Conservation (phyloP, 2,797 vertebrate genomes). For the Lophius americanus region DNA sequence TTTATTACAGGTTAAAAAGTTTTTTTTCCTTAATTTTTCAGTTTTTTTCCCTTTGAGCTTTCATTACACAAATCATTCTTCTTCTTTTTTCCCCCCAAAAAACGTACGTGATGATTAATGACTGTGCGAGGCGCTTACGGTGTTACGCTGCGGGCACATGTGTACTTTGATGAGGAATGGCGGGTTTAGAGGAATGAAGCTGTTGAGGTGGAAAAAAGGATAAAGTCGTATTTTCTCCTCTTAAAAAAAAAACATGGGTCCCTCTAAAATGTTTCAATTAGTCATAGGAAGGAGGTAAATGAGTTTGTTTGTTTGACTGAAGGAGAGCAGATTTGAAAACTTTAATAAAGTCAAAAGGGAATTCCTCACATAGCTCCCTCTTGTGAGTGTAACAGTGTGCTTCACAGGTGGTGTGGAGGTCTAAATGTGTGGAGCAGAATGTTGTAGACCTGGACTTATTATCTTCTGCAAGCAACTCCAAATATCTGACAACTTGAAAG, state of each 20-base stretch:
- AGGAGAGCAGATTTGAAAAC: conserved; percentile 39
- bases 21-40: conserved; percentile 36
- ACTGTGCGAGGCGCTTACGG: conserved; percentile 58
- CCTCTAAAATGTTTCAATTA: conserved; percentile 42
- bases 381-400: conserved; percentile 3
- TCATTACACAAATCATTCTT: conserved; percentile 68
- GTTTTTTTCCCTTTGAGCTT: conserved; percentile 58
- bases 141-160: conserved; percentile 53
- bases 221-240: conserved; percentile 30
- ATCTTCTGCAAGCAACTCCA: conserved; percentile 21
- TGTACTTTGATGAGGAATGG: conserved; percentile 52
- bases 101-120: conserved; percentile 71
- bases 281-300: conserved; percentile 42
- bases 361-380: conserved; percentile 29
- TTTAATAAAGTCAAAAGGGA: conserved; percentile 32
- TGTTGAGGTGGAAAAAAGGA: conserved; percentile 34
- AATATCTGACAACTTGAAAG: conserved; percentile 42
- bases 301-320: conserved; percentile 48
- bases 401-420: conserved; percentile 22
- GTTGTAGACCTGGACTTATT: conserved; percentile 11
- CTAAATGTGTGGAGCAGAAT: conserved; percentile 12
- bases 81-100: conserved; percentile 45
- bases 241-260: conserved; percentile 32
- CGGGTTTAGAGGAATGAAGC: conserved; percentile 36
- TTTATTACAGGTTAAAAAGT: conserved; percentile 76